Evolutionary conservation across 2,113 vertebrate species (phyloP), one percentile per base, ranked within the genome.

Genomic region (Cyanoliseus patagonus): DNA sequence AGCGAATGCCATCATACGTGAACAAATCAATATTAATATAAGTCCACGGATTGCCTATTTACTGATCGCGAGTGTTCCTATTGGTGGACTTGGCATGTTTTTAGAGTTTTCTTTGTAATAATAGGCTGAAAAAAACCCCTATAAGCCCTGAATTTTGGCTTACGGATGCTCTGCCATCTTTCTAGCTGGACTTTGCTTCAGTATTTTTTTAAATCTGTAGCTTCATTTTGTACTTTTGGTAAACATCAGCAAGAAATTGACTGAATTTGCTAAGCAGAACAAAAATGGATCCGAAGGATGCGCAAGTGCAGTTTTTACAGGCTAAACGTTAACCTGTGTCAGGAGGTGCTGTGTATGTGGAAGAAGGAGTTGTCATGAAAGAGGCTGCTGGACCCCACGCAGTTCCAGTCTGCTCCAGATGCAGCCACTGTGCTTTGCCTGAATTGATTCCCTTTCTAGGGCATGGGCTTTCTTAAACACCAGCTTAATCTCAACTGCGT

Each of bases 231-330:
- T 67, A 52, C 30, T 74, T 62, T 41, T 33, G 46, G 70, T 82
- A 90, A 61, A 70, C 22, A 82, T 52, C 86, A 89, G 19, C 86
- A 92, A 86, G 67, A 94, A 93, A 89, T 62, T 22, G 51, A 94
- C 52, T 88, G 68, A 90, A 79, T 82, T 82, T 83, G 22, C 47
- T 86, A 73, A 81, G 11, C 31, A 49, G 62, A 47, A 78, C 72
- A 69, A 64, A 78, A 73, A 64, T 12, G 33, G 61, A 69, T 88
- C 35, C 27, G 66, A 88, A 90, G 39, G 39, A 67, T 72, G 51
- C 49, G 18, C 0, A 2, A 84, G 64, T 59, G 30, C 55, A 72
- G 8, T 75, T 96, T 94, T 86, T 88, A 52, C 42, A 61, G 79
- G 69, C 55, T 51, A 14, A 39, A 63, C 78, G 55, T 90, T 68